These are phyloP conservation scores for Phoxinus dragarum DNA, from an alignment of 2,797 vertebrate genomes.

Conservation along the genomic window DNA sequence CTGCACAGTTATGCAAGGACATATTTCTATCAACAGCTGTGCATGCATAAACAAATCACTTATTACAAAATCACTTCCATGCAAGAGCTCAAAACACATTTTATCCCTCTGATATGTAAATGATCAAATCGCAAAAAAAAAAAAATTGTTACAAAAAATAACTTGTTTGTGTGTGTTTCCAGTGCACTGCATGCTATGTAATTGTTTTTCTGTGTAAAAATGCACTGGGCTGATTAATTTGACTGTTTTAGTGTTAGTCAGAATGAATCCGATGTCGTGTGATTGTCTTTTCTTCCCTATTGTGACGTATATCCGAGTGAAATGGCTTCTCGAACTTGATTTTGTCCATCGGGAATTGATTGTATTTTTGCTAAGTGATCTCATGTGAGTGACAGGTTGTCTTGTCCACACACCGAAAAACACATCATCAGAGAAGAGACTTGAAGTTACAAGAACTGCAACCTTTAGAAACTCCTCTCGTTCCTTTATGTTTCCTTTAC, in stretches of 20 bases:
- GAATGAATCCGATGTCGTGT: not conserved
- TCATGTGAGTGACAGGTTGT: not conserved
- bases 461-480: not conserved
- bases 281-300: not conserved
- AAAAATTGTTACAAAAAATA: too few relatives aligned
- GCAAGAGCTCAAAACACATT: not conserved
- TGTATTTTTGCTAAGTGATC: not conserved
- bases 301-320: not conserved
- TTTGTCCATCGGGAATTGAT: not conserved
- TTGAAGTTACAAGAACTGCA: not conserved
- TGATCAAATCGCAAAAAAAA: too few relatives aligned
- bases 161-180: not conserved
- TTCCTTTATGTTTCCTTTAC: not conserved
- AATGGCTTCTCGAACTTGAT: not conserved
- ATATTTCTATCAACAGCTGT: not conserved
- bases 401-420: not conserved
- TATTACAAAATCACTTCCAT: not conserved
- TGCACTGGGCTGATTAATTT: not conserved
- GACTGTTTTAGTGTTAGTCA: not conserved
- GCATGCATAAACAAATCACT: not conserved
- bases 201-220: not conserved
- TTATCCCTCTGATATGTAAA: too few relatives aligned
- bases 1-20: constrained; percentile 11
- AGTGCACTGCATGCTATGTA: not conserved
- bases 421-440: not conserved